Conservation (phyloP, 2,797 vertebrate species). For the Chiroxiphia lanceolata region DNA sequence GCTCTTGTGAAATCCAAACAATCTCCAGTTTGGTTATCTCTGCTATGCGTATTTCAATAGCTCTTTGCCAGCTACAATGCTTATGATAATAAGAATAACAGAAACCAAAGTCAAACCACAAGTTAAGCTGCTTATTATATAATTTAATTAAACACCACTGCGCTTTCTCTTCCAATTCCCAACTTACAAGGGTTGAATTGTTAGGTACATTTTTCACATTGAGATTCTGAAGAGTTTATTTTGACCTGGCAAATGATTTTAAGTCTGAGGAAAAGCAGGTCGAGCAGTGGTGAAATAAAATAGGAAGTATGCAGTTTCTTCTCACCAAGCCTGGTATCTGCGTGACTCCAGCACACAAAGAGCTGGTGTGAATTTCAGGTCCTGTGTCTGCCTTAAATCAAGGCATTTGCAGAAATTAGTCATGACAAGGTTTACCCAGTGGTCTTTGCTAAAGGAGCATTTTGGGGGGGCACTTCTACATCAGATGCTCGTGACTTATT, state of each 20-base stretch:
- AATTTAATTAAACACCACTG: slow-evolving; percentile 79
- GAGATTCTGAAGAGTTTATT: slow-evolving; percentile 85
- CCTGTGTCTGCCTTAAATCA: slow-evolving; percentile 90
- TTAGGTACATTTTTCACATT: slow-evolving; percentile 82
- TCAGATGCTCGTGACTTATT: slow-evolving; percentile 77
- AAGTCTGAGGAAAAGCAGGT: slow-evolving; percentile 90
- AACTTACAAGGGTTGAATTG: slow-evolving; percentile 75
- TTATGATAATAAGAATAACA: slow-evolving; percentile 63
- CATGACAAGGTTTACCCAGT: slow-evolving; percentile 90
- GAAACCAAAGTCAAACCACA: slow-evolving; percentile 73
- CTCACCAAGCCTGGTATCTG: slow-evolving; percentile 74
- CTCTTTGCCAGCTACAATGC: slow-evolving; percentile 64
- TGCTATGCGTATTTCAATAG: slow-evolving; percentile 62
- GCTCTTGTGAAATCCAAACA: slow-evolving; percentile 21
- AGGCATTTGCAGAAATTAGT: slow-evolving; percentile 81
- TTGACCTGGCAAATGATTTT: slow-evolving; percentile 89
- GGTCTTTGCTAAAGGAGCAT: slow-evolving; percentile 84
- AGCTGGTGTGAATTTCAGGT: slow-evolving; percentile 91
- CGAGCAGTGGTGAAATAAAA: slow-evolving; percentile 78
- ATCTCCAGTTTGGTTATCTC: slow-evolving; percentile 38
- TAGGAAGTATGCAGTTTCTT: slow-evolving; percentile 87
- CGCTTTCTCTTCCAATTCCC: slow-evolving; percentile 78
- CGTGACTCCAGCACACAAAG: slow-evolving; percentile 86
- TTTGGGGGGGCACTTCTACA: slow-evolving; percentile 64
- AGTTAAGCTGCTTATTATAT: slow-evolving; percentile 75